Conservation (phyloP, 2,888 invertebrate genomes). For the Drosophila tanythrix region DNA sequence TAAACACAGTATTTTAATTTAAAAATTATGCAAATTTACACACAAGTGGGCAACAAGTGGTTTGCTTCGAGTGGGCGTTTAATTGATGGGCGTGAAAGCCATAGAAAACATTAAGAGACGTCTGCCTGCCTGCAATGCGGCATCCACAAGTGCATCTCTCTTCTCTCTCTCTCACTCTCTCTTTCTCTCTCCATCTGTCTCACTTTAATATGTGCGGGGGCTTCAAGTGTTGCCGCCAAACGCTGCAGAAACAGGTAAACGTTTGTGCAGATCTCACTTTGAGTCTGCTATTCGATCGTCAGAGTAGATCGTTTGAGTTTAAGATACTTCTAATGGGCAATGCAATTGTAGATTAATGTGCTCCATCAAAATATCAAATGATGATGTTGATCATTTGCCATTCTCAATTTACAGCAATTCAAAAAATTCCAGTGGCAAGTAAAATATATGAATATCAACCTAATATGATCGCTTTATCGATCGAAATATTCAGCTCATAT, state of each 20-base stretch:
- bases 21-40: conserved; percentile 72
- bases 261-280: conserved; percentile 11
- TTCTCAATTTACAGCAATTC: background rate
- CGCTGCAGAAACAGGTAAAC: conserved; percentile 43
- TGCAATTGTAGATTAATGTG: background rate
- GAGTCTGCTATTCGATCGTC: background rate
- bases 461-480: background rate
- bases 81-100: conserved; percentile 63
- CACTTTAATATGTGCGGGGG: conserved; percentile 33
- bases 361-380: background rate
- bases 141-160: conserved; percentile 5
- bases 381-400: background rate
- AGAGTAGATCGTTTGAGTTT: conserved; percentile 3
- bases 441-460: background rate
- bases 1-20: conserved; percentile 74
- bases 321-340: background rate
- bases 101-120: conserved; percentile 51
- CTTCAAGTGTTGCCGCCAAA: conserved; percentile 52
- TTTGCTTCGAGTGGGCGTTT: conserved; percentile 62
- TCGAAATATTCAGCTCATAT: background rate
- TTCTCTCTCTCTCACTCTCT: background rate
- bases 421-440: background rate
- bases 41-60: conserved; percentile 35
- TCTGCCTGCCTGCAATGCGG: conserved; percentile 14
- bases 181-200: background rate